phyloP scores from a whole-genome alignment of 35 echinoderm and acorn worm species.

The Ophiothrix spiculata region DNA sequence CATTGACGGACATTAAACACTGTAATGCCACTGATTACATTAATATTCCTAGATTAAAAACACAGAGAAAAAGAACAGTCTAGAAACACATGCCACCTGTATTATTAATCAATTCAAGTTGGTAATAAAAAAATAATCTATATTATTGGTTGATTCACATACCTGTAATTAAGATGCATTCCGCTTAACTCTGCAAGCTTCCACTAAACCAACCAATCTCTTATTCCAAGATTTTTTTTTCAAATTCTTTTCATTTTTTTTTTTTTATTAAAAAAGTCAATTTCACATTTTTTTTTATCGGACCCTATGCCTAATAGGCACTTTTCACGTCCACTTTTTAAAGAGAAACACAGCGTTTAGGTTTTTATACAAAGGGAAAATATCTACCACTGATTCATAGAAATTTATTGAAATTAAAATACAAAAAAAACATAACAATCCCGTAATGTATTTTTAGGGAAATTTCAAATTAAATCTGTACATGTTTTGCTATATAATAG shows the following conservation, averaged over 20 bases:
- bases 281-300: not conserved
- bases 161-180: not conserved
- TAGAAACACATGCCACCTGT: constrained; percentile 14
- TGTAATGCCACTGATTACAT: not conserved
- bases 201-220: not conserved
- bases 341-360: not conserved
- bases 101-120: not conserved
- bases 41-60: not conserved
- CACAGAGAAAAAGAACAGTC: not conserved
- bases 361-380: not conserved
- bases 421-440: not conserved
- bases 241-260: not conserved
- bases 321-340: not conserved
- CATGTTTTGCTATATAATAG: constrained; percentile 4
- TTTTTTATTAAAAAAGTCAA: not conserved
- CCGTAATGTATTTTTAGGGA: not conserved
- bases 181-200: not conserved
- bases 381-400: not conserved
- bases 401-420: not conserved
- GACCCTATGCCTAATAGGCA: not conserved
- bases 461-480: constrained; percentile 10
- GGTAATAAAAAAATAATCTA: constrained; percentile 14
- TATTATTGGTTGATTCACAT: constrained; percentile 9
- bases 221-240: not conserved
- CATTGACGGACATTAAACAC: not conserved